These are phyloP conservation scores for Notarius quadriscutis DNA, from an alignment of 2,113 vertebrate species.

Conservation along the genomic window DNA sequence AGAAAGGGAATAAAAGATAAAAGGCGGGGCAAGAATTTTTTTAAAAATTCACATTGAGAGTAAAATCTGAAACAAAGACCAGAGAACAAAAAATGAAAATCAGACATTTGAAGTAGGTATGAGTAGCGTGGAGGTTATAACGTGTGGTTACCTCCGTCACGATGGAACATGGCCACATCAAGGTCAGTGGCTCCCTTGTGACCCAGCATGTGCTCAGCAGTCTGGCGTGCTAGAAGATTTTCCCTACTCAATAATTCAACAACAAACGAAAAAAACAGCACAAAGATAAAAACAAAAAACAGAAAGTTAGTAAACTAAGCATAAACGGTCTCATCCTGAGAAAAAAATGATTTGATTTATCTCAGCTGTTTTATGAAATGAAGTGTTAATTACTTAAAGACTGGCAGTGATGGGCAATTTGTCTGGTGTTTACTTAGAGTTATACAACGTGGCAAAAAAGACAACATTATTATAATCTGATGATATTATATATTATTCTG, in stretches of 20 bases:
- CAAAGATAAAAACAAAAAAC: constrained; percentile 4
- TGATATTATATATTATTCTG: no score
- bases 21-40: background rate
- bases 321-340: background rate
- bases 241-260: constrained; percentile 75
- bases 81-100: background rate
- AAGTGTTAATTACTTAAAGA: background rate
- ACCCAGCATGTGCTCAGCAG: constrained; percentile 85
- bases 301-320: constrained; percentile 30
- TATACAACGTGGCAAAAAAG: no score
- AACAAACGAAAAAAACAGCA: constrained; percentile 9
- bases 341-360: background rate
- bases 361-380: background rate
- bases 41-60: background rate
- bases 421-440: background rate
- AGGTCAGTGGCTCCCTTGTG: constrained; percentile 92
- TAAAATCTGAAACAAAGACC: background rate
- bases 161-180: constrained; percentile 96
- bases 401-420: background rate
- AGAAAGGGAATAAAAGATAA: background rate
- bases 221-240: constrained; percentile 84
- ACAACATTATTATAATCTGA: no score
- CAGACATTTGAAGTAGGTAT: background rate
- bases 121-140: constrained; percentile 22
- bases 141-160: constrained; percentile 82